Conservation (phyloP, 1,140 invertebrate genomes). For the Formica selysi region DNA sequence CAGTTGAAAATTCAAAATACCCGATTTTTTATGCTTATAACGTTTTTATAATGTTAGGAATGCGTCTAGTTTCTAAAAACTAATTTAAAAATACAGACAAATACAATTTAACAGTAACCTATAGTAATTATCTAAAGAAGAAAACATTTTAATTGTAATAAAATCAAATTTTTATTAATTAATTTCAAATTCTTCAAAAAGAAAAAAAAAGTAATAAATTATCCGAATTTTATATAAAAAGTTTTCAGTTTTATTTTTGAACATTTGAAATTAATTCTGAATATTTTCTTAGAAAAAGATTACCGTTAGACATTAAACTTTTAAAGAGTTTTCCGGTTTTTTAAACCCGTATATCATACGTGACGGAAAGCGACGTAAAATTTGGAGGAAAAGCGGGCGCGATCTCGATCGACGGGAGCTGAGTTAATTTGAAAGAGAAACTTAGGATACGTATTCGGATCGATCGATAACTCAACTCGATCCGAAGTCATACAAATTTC, state of each 20-base stretch:
- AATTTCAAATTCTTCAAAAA: background rate
- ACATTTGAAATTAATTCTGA: background rate
- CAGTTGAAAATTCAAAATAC: background rate
- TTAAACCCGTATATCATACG: slow-evolving; percentile 11
- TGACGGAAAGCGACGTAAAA: background rate
- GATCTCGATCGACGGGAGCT: slow-evolving; percentile 7
- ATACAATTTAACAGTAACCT: background rate
- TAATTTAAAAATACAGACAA: too few relatives aligned
- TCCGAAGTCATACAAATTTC: slow-evolving; percentile 1
- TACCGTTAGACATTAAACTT: background rate
- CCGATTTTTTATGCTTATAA: background rate
- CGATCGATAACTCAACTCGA: slow-evolving; percentile 3
- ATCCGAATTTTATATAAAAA: background rate
- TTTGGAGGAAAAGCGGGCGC: slow-evolving; percentile 19
- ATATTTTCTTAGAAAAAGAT: background rate
- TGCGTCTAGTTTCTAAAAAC: too few relatives aligned
- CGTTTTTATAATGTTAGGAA: too few relatives aligned
- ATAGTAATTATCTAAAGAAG: background rate
- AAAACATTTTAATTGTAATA: background rate
- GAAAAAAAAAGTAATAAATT: too few relatives aligned
- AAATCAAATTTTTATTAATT: background rate
- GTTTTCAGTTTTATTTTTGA: background rate
- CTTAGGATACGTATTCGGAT: background rate
- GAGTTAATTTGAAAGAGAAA: slow-evolving; percentile 46
- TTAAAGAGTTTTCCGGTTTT: slow-evolving; percentile 8